Percentiles rank a stretch among this genome's conserved stretches.
Conservation (phyloP, 2,797 vertebrate genomes). For the Gymnopithys bicolor region DNA sequence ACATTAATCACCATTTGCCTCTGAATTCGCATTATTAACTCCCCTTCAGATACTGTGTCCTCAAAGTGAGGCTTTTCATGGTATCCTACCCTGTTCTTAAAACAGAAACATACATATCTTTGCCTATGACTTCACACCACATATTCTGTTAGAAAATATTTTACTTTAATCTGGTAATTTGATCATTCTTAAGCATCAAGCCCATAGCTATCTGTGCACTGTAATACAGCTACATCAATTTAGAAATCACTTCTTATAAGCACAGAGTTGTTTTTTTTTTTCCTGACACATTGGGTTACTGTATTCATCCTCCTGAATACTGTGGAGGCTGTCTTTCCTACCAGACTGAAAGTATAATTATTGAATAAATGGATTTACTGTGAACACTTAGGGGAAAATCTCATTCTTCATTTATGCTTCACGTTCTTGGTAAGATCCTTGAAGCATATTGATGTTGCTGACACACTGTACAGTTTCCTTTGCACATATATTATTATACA, state of each 20-base stretch:
- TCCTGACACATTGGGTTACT: not conserved
- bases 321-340: not conserved
- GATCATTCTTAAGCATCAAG: not conserved
- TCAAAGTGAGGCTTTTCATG: not conserved
- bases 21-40: not conserved
- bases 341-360: not conserved
- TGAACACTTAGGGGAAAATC: constrained; percentile 27
- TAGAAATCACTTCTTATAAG: not conserved
- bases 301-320: not conserved
- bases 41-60: not conserved
- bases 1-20: not conserved
- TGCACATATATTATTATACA: constrained; percentile 1
- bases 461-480: constrained; percentile 3
- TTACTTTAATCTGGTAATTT: not conserved
- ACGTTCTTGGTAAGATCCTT: constrained; percentile 25
- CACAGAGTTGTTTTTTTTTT: not conserved
- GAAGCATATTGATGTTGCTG: constrained; percentile 3
- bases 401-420: constrained; percentile 39
- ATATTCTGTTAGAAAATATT: not conserved
- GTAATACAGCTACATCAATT: not conserved
- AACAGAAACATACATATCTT: not conserved
- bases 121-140: not conserved
- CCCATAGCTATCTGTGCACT: not conserved
- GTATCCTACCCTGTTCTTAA: not conserved
- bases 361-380: constrained; percentile 35